Percentiles rank a stretch among this genome's conserved stretches.
phyloP scores from a whole-genome alignment of 2,797 vertebrate species.

The Labroides dimidiatus region DNA sequence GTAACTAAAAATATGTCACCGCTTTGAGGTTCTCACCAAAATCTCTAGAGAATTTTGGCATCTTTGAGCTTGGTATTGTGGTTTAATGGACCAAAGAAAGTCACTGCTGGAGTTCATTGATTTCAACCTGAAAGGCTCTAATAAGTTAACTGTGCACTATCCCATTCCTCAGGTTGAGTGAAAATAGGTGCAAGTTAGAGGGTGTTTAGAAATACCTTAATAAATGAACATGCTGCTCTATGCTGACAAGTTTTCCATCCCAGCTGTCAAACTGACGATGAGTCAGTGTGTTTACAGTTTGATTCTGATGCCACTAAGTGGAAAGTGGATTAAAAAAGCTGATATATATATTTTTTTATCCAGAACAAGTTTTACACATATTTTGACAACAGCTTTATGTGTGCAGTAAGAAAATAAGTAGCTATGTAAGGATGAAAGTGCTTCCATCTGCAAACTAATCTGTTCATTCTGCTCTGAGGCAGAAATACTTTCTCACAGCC shows the following conservation, averaged over 20 bases:
- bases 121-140: no score
- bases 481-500: neutral
- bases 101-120: no score
- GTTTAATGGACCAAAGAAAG: neutral
- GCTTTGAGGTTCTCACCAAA: neutral
- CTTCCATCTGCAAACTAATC: neutral
- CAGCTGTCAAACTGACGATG: no score
- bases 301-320: neutral
- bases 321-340: no score
- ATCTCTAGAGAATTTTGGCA: neutral
- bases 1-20: neutral
- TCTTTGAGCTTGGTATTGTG: neutral
- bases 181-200: no score
- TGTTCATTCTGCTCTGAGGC: neutral
- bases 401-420: neutral
- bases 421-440: neutral
- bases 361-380: neutral
- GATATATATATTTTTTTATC: no score
- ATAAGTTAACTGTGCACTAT: neutral
- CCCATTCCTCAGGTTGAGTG: neutral
- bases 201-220: no score
- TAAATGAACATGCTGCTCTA: no score
- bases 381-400: neutral
- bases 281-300: neutral
- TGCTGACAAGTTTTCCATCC: neutral